Evolutionary conservation across 2,888 invertebrate species (phyloP).

Genomic region (Myopa testacea): DNA sequence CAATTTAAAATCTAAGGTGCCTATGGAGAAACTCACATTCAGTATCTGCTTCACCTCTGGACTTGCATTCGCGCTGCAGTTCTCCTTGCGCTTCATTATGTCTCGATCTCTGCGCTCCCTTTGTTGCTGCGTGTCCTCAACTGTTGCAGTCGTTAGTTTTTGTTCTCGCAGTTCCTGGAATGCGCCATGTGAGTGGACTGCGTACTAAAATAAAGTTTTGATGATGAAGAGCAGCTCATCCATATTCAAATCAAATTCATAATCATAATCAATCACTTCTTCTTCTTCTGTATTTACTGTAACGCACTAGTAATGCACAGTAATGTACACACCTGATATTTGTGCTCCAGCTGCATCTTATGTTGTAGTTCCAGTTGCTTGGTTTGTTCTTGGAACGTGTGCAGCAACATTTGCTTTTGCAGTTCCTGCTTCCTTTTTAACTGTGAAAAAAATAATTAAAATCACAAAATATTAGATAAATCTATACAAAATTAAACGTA

Average conservation of each 20-base stretch:
- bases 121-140: constrained; percentile 79
- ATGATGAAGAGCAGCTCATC: no score
- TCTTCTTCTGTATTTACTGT: constrained; percentile 48
- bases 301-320: not conserved
- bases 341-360: constrained; percentile 89
- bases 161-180: constrained; percentile 89
- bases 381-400: constrained; percentile 92
- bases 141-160: constrained; percentile 71
- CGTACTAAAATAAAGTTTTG: constrained; percentile 64
- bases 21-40: constrained; percentile 73
- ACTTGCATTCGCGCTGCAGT: constrained; percentile 96
- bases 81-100: constrained; percentile 92
- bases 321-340: constrained; percentile 78
- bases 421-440: constrained; percentile 93
- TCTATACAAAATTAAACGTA: no score
- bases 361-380: constrained; percentile 91
- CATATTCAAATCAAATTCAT: constrained; percentile 40
- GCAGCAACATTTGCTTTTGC: constrained; percentile 90
- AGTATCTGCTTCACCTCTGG: constrained; percentile 96
- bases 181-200: constrained; percentile 69
- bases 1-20: not conserved
- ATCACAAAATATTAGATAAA: constrained; percentile 16
- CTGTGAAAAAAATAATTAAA: constrained; percentile 71
- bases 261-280: constrained; percentile 33
- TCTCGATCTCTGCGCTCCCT: constrained; percentile 85